Conservation (phyloP, 2,888 invertebrate species). For the Coleophora deauratella region DNA sequence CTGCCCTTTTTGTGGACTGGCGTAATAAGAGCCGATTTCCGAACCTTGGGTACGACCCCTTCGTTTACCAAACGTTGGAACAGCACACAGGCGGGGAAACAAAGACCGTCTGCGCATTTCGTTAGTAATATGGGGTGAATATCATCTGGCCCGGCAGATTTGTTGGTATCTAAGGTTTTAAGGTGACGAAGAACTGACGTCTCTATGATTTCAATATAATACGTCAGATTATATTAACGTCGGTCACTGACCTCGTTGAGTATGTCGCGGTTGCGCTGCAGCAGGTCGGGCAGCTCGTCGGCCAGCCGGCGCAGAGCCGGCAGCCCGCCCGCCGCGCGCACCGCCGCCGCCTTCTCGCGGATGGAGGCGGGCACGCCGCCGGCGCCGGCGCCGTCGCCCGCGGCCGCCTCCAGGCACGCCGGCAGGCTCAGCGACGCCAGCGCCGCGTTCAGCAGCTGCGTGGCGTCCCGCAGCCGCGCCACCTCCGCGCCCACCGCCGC, state of each 20-base stretch:
- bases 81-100: too few species aligned
- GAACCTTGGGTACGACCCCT: too few species aligned
- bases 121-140: too few species aligned
- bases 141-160: too few species aligned
- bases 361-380: conserved; percentile 86
- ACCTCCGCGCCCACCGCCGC: conserved; percentile 92
- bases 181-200: too few species aligned
- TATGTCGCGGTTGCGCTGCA: conserved; percentile 91
- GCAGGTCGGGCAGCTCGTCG: conserved; percentile 89
- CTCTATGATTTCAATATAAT: too few species aligned
- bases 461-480: conserved; percentile 89
- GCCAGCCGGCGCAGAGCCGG: conserved; percentile 81
- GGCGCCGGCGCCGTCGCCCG: conserved; percentile 75
- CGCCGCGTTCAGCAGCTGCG: conserved; percentile 86
- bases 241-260: conserved; percentile 86
- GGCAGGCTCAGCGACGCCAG: conserved; percentile 93
- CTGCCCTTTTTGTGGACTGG: neutral
- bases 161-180: too few species aligned
- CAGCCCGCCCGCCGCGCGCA: conserved; percentile 86
- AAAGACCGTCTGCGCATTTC: too few species aligned
- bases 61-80: too few species aligned
- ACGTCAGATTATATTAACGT: too few species aligned
- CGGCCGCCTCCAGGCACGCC: conserved; percentile 92
- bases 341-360: conserved; percentile 85
- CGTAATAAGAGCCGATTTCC: too few species aligned